Percentiles rank a stretch among this genome's conserved stretches.
Evolutionary conservation across 53 echinoderm and acorn worm genomes (phyloP).

Genomic region (Zoroaster sp.): DNA sequence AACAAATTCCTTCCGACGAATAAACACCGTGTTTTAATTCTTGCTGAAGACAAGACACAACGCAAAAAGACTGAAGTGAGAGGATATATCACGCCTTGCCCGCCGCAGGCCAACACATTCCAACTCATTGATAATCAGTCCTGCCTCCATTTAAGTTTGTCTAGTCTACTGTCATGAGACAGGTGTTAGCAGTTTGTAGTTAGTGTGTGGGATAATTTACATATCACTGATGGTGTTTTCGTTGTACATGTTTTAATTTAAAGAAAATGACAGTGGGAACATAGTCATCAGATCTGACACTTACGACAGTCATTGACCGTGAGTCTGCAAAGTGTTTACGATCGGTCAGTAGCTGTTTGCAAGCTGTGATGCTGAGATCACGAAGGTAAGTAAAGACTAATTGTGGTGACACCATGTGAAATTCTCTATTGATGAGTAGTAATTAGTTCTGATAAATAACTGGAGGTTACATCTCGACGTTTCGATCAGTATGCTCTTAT

Average conservation of each 20-base stretch:
- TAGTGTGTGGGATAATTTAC: too few relatives aligned
- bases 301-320: background rate
- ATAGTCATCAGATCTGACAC: background rate
- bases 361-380: background rate
- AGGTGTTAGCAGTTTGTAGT: background rate
- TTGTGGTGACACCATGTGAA: too few relatives aligned
- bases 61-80: background rate
- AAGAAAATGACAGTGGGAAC: background rate
- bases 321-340: background rate
- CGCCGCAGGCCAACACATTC: background rate
- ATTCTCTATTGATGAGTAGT: too few relatives aligned
- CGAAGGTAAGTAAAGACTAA: too few relatives aligned
- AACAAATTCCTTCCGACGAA: background rate
- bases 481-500: too few relatives aligned
- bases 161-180: background rate
- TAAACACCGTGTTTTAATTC: background rate
- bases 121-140: background rate
- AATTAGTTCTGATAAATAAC: too few relatives aligned
- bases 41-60: background rate
- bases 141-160: background rate
- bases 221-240: too few relatives aligned
- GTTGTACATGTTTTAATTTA: background rate
- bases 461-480: too few relatives aligned
- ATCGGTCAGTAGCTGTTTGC: background rate
- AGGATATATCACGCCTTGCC: background rate